Evolutionary conservation across 2,888 invertebrate genomes (phyloP).

Genomic region (Hydropsyche betteni): DNA sequence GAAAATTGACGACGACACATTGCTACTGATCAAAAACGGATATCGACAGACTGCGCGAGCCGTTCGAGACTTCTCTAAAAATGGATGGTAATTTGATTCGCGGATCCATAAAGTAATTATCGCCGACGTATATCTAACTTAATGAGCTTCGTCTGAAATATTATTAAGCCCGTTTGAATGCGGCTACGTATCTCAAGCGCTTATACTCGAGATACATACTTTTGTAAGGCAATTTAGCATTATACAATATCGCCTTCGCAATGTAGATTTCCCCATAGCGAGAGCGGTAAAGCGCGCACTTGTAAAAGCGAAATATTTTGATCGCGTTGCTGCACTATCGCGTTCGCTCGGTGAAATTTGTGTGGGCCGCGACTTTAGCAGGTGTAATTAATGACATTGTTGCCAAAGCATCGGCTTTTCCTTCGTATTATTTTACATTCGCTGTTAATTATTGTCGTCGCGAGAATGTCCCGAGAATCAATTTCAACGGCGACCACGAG

Average conservation of each 20-base stretch:
- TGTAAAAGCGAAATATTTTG: conserved; percentile 31
- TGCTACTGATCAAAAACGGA: conserved; percentile 1
- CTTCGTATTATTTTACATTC: conserved; percentile 45
- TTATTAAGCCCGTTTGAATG: no score
- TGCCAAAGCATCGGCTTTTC: conserved; percentile 38
- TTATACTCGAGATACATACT: background rate
- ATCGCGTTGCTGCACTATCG: conserved; percentile 25
- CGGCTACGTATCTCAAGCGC: no score
- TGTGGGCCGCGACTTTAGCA: conserved; percentile 42
- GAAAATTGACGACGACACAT: background rate
- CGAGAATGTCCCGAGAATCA: conserved; percentile 35
- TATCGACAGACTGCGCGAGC: background rate
- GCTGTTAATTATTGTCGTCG: conserved; percentile 48
- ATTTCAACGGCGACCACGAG: conserved; percentile 13
- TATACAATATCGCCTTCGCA: conserved; percentile 28
- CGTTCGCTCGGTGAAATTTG: conserved; percentile 30
- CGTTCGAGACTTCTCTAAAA: background rate
- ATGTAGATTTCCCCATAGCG: conserved; percentile 21
- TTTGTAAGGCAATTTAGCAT: background rate
- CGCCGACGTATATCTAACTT: conserved; percentile 2
- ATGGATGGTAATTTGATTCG: background rate
- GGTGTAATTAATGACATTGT: conserved; percentile 47
- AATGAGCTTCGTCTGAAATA: no score
- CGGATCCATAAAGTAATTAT: conserved; percentile 19
- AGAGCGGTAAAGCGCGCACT: conserved; percentile 21